Percentiles rank a stretch among this genome's conserved stretches.
These are phyloP conservation scores for Macrobrachium rosenbergii DNA, from an alignment of 1,140 invertebrate species.

Conservation along the genomic window DNA sequence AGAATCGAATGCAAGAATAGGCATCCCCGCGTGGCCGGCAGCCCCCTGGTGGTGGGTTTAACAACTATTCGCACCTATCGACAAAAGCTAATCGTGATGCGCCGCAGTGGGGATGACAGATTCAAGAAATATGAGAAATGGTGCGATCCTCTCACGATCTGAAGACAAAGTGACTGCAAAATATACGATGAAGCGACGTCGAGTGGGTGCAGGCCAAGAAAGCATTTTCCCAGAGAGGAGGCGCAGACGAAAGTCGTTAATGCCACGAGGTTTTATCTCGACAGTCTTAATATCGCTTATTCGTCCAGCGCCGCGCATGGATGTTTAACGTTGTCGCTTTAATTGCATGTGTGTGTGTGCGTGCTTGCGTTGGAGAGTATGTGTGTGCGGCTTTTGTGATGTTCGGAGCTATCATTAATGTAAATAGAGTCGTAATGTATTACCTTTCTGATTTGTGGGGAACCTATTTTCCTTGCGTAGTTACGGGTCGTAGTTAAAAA, in stretches of 20 bases:
- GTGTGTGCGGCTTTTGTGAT: not conserved
- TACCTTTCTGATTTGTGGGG: not conserved
- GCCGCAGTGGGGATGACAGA: conserved; percentile 60
- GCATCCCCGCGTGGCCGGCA: conserved; percentile 40
- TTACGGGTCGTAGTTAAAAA: no score
- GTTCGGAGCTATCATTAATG: not conserved
- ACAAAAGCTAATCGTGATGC: conserved; percentile 62
- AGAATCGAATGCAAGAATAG: not conserved
- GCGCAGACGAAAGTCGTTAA: conserved; percentile 51
- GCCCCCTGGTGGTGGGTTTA: conserved; percentile 62
- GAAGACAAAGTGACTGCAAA: conserved; percentile 60
- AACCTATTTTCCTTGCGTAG: no score
- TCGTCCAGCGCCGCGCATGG: not conserved
- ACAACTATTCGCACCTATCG: conserved; percentile 63
- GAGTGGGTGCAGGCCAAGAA: conserved; percentile 18
- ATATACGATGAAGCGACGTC: conserved; percentile 21
- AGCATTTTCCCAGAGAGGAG: conserved; percentile 37
- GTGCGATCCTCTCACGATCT: conserved; percentile 57
- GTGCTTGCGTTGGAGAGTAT: not conserved
- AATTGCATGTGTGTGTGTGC: not conserved
- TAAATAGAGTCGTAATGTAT: not conserved
- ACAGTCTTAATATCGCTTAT: conserved; percentile 41
- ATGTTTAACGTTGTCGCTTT: not conserved
- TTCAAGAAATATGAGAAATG: conserved; percentile 63
- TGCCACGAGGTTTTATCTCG: conserved; percentile 47